These are phyloP conservation scores for Ia io DNA, from an alignment of 2,113 vertebrate genomes.

Conservation along the genomic window DNA sequence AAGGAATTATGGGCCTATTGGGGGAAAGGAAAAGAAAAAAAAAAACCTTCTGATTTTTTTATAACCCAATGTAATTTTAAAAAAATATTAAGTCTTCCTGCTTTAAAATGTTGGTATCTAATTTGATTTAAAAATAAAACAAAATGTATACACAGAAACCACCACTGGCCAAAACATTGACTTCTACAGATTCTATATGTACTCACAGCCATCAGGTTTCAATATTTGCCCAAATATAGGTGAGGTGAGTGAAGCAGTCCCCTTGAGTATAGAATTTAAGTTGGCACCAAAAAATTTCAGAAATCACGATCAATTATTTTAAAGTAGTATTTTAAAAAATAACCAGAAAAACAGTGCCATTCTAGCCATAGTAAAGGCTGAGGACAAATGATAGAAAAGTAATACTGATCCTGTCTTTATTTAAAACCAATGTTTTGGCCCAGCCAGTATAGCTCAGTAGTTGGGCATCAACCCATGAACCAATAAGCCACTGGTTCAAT, in stretches of 20 bases:
- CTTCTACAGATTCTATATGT: not conserved
- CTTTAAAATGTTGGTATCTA: not conserved
- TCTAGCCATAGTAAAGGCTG: not conserved
- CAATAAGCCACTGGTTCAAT: too few species aligned
- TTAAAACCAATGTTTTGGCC: not conserved
- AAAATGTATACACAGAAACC: not conserved
- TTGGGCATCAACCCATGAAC: too few species aligned
- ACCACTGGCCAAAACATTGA: not conserved
- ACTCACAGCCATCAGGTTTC: not conserved
- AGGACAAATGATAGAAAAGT: not conserved
- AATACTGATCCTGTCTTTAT: not conserved
- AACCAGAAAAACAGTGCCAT: not conserved
- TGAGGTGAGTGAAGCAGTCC: not conserved
- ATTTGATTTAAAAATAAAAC: not conserved
- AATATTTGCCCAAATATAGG: not conserved
- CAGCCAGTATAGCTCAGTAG: too few species aligned
- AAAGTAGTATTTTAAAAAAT: not conserved
- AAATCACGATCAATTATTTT: not conserved
- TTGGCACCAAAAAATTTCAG: not conserved
- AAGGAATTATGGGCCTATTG: not conserved
- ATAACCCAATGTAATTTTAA: not conserved
- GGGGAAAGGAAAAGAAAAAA: not conserved
- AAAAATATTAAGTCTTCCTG: not conserved
- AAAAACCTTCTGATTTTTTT: not conserved
- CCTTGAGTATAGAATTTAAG: not conserved